Percentiles rank a stretch among this genome's conserved stretches.
Conservation (phyloP, 2,797 vertebrate species). For the Pogoniulus pusillus region DNA sequence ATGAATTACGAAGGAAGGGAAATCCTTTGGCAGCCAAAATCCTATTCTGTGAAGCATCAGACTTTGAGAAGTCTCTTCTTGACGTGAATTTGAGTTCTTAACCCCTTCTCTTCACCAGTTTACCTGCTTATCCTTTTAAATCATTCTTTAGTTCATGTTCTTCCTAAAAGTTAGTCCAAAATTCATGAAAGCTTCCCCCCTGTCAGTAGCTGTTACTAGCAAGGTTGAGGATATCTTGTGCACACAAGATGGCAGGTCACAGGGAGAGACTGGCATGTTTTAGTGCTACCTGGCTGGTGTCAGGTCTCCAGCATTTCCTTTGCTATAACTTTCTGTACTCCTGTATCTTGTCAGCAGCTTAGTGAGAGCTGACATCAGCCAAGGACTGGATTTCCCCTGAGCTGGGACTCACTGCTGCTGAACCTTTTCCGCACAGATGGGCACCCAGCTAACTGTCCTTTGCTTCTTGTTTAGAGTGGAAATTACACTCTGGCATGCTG, state of each 20-base stretch:
- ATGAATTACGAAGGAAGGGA: not conserved
- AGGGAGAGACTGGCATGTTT: not conserved
- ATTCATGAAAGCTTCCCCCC: not conserved
- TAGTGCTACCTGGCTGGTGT: not conserved
- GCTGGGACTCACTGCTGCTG: not conserved
- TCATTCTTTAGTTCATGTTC: not conserved
- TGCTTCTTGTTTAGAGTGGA: not conserved
- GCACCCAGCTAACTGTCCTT: not conserved
- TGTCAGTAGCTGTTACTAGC: not conserved
- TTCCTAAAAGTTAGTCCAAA: not conserved
- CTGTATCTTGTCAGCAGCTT: not conserved
- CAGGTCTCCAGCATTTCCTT: constrained; percentile 20
- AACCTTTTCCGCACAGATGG: not conserved
- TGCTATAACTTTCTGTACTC: constrained; percentile 6
- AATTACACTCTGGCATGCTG: not conserved
- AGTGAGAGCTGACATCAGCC: not conserved
- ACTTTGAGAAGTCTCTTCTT: not conserved
- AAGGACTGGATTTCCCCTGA: not conserved
- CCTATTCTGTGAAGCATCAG: not conserved
- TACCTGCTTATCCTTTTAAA: not conserved
- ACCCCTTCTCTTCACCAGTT: not conserved
- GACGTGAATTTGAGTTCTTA: not conserved
- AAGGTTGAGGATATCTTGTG: not conserved
- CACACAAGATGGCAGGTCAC: not conserved
- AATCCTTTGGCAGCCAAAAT: not conserved